phyloP scores from a whole-genome alignment of 23 tunicate genomes.

The Trididemnum nubilum region DNA sequence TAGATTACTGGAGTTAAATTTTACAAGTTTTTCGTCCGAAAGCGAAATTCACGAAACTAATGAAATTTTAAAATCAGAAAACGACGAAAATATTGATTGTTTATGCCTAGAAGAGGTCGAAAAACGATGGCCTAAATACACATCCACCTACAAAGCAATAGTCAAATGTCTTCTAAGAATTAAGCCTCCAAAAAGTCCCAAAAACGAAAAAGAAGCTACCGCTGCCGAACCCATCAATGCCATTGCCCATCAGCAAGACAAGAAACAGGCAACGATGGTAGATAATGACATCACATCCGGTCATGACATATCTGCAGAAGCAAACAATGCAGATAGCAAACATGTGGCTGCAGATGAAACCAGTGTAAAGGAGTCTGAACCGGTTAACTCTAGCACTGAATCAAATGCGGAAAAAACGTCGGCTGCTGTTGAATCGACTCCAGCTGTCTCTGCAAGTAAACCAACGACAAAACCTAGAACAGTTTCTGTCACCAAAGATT shows the following conservation, averaged over 20 bases:
- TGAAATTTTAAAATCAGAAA: not conserved
- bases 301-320: not conserved
- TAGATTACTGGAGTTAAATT: constrained; percentile 18
- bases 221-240: not conserved
- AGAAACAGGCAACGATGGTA: not conserved
- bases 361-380: not conserved
- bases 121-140: constrained; percentile 5
- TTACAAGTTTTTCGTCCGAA: constrained; percentile 10
- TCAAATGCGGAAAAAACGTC: not conserved
- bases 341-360: not conserved
- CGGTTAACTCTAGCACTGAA: not conserved
- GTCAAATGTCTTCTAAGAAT: constrained; percentile 22
- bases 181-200: not conserved
- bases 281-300: not conserved
- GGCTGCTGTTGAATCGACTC: not conserved
- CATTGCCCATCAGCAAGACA: not conserved
- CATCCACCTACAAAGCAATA: constrained; percentile 8
- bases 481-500: not conserved
- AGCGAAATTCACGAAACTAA: constrained; percentile 1
- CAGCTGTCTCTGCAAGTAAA: not conserved
- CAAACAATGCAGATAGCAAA: too few relatives aligned
- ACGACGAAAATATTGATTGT: not conserved
- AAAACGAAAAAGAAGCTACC: not conserved
- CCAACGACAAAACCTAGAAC: constrained; percentile 11
- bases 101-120: constrained; percentile 1